phyloP scores from a whole-genome alignment of 2,888 invertebrate genomes.

The Drosophila prostipennis region DNA sequence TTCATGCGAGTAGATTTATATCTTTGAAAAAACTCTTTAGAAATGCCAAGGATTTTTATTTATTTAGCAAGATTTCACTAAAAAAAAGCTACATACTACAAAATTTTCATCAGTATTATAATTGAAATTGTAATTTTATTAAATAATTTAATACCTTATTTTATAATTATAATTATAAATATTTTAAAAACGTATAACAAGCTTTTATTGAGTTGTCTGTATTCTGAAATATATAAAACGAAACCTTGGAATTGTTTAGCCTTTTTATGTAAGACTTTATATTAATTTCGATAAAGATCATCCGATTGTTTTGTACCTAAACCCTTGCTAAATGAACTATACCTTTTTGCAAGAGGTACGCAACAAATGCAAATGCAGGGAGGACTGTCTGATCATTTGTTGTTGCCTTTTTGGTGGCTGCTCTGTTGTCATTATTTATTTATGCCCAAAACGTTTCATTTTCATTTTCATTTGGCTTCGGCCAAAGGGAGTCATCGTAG shows the following conservation, averaged over 20 bases:
- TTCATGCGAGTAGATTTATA: slow-evolving; percentile 1
- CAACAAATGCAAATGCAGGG: slow-evolving; percentile 62
- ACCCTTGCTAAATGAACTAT: not conserved
- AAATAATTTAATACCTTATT: too few relatives aligned
- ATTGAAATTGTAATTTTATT: too few relatives aligned
- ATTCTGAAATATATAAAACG: too few relatives aligned
- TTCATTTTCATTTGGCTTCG: slow-evolving; percentile 64
- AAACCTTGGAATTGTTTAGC: too few relatives aligned
- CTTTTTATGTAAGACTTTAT: too few relatives aligned
- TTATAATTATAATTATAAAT: too few relatives aligned
- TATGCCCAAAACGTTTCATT: slow-evolving; percentile 79
- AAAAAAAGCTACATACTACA: too few relatives aligned
- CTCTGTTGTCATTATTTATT: slow-evolving; percentile 76
- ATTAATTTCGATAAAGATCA: too few relatives aligned
- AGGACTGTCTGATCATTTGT: slow-evolving; percentile 67
- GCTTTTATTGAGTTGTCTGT: too few relatives aligned
- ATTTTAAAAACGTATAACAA: too few relatives aligned
- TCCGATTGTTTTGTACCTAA: not conserved
- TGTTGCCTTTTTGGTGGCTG: slow-evolving; percentile 73
- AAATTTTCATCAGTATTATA: too few relatives aligned
- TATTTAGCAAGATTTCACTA: too few relatives aligned
- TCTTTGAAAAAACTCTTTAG: not conserved
- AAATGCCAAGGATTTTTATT: not conserved
- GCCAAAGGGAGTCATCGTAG: slow-evolving; percentile 67
- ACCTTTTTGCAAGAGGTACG: slow-evolving; percentile 11